Percentiles rank a stretch among this genome's conserved stretches.
phyloP scores from a whole-genome alignment of 1,140 invertebrate species.

The Harlomillsia oculata region DNA sequence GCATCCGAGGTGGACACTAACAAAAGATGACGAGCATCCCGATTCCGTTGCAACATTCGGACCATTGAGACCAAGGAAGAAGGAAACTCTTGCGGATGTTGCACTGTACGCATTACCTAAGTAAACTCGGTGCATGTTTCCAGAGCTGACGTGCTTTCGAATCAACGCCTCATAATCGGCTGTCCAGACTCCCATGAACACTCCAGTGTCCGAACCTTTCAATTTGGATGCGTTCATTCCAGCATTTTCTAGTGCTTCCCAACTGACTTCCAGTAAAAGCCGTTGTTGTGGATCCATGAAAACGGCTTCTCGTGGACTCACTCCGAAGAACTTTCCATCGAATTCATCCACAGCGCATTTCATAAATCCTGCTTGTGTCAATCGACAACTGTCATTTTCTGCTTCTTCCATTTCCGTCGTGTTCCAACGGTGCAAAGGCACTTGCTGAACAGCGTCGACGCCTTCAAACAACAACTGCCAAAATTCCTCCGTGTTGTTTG shows the following conservation, averaged over 20 bases:
- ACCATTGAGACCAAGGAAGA: slow-evolving; percentile 18
- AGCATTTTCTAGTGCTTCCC: slow-evolving; percentile 53
- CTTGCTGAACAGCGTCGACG: background rate
- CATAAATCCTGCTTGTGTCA: slow-evolving; percentile 2
- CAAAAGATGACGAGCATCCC: slow-evolving; percentile 24
- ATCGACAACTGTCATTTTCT: background rate
- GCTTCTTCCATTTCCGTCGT: background rate
- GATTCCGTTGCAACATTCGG: slow-evolving; percentile 15
- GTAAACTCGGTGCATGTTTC: background rate
- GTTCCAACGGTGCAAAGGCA: slow-evolving; percentile 1
- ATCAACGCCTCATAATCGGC: slow-evolving; percentile 7
- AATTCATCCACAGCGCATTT: slow-evolving; percentile 38
- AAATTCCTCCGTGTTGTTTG: slow-evolving; percentile 2
- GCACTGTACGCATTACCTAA: slow-evolving; percentile 24
- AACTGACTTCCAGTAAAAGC: slow-evolving; percentile 49
- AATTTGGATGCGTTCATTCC: slow-evolving; percentile 38
- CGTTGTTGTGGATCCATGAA: slow-evolving; percentile 54
- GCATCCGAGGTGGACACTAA: slow-evolving; percentile 20
- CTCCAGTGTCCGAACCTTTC: slow-evolving; percentile 45
- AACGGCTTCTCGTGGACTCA: slow-evolving; percentile 48
- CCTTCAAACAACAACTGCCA: slow-evolving; percentile 1
- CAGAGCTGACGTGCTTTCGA: background rate
- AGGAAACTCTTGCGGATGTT: slow-evolving; percentile 8
- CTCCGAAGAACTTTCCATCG: slow-evolving; percentile 47
- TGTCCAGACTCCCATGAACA: slow-evolving; percentile 44